A percentile compares a stretch with the other conserved stretches of the same genome.
phyloP scores from a whole-genome alignment of 2,113 vertebrate species.

The Bombycilla garrulus region DNA sequence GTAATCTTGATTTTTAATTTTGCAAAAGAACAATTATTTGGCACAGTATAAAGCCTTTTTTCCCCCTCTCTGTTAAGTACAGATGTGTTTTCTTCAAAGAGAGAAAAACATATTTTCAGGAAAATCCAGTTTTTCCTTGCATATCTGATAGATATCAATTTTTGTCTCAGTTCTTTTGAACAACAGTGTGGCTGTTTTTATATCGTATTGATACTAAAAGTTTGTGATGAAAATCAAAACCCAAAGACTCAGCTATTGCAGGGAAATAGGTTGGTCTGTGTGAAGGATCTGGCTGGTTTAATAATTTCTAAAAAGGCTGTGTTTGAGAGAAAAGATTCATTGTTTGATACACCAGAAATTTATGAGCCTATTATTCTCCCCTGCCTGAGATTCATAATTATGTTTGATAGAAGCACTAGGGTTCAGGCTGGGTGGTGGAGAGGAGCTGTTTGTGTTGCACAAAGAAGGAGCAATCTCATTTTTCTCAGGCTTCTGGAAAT shows the following conservation, averaged over 20 bases:
- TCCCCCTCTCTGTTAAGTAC: neutral
- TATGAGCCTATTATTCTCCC: neutral
- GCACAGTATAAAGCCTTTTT: neutral
- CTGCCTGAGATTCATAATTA: neutral
- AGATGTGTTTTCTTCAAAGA: neutral
- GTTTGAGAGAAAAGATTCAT: neutral
- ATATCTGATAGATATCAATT: neutral
- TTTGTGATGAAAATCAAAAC: neutral
- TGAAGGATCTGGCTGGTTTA: neutral
- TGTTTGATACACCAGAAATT: neutral
- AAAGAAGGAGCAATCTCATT: neutral
- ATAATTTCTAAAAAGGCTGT: neutral
- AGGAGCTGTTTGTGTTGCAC: neutral
- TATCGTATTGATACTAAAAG: neutral
- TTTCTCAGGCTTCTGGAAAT: neutral
- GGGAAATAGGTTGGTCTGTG: neutral
- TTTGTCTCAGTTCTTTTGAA: neutral
- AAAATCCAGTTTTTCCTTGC: neutral
- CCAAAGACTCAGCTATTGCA: neutral
- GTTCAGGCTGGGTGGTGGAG: neutral
- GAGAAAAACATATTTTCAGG: neutral
- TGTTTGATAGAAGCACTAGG: neutral
- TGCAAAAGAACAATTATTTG: conserved; percentile 51
- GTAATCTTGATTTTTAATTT: conserved; percentile 62
- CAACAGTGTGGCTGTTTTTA: neutral